Evolutionary conservation across 2,113 vertebrate genomes (phyloP).

Genomic region (Neodontobutis hainanensis): DNA sequence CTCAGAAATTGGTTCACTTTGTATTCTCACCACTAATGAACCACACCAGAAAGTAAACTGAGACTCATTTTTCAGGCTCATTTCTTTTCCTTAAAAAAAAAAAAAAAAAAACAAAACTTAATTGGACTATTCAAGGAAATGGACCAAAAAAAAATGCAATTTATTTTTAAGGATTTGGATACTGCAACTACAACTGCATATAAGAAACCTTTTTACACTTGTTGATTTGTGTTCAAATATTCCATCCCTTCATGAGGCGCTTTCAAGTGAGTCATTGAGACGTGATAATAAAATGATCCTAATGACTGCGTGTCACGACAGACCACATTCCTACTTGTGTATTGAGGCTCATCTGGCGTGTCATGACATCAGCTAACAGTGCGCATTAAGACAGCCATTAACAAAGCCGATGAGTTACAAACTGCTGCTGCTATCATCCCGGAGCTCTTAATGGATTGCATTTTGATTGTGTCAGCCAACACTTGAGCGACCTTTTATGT

Average conservation of each 20-base stretch:
- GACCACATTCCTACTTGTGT: constrained; percentile 58
- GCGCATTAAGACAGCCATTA: constrained; percentile 75
- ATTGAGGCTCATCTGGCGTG: constrained; percentile 61
- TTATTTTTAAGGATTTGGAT: no score
- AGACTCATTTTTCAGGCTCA: no score
- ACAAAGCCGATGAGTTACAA: constrained; percentile 78
- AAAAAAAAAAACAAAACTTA: no score
- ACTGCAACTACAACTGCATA: no score
- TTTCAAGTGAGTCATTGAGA: constrained; percentile 47
- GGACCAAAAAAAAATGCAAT: no score
- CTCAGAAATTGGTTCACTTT: no score
- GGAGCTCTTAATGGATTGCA: constrained; percentile 85
- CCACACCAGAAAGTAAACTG: no score
- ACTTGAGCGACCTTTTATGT: constrained; percentile 69
- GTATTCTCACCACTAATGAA: no score
- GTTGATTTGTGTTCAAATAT: constrained; percentile 15
- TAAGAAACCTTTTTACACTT: no score
- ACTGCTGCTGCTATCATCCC: constrained; percentile 71
- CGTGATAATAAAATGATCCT: constrained; percentile 58
- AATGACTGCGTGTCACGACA: constrained; percentile 68
- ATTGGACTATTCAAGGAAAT: no score
- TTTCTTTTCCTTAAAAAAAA: no score
- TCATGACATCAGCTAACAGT: constrained; percentile 67
- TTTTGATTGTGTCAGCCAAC: constrained; percentile 78
- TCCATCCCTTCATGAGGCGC: constrained; percentile 31